phyloP scores from a whole-genome alignment of 2,113 vertebrate genomes.

The Zosterops lateralis region DNA sequence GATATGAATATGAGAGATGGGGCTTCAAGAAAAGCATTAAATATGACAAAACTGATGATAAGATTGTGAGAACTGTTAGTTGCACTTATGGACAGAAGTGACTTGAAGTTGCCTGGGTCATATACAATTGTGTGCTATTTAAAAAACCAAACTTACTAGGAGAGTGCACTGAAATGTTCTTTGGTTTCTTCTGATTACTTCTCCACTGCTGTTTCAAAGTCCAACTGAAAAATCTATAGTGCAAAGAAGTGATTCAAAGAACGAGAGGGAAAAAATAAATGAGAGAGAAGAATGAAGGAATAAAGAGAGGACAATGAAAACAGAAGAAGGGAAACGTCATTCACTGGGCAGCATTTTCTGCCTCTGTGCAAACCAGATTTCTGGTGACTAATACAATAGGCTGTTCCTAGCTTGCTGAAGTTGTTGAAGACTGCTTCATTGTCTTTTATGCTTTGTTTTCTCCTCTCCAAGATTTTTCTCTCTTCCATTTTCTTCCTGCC shows the following conservation, averaged over 20 bases:
- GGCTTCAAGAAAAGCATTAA: neutral
- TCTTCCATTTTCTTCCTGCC: neutral
- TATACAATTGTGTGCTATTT: neutral
- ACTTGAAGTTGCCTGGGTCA: neutral
- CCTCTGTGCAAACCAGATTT: neutral
- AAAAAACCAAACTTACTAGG: neutral
- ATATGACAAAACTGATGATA: neutral
- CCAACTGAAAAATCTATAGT: neutral
- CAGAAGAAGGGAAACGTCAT: neutral
- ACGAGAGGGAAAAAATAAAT: neutral
- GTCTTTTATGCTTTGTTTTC: neutral
- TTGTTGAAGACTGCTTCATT: constrained; percentile 48
- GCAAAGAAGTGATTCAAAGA: constrained; percentile 5
- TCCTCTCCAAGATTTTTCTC: neutral
- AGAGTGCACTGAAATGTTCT: neutral
- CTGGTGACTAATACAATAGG: neutral
- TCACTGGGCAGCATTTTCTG: neutral
- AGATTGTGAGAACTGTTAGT: neutral
- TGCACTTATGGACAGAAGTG: neutral
- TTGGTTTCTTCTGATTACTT: neutral
- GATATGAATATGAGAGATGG: neutral
- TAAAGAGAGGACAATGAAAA: neutral
- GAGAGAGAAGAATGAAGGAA: neutral
- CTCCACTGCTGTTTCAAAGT: neutral
- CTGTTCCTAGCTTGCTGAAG: neutral